Evolutionary conservation across 53 echinoderm and acorn worm species (phyloP).

Genomic region (Arbacia lixula): DNA sequence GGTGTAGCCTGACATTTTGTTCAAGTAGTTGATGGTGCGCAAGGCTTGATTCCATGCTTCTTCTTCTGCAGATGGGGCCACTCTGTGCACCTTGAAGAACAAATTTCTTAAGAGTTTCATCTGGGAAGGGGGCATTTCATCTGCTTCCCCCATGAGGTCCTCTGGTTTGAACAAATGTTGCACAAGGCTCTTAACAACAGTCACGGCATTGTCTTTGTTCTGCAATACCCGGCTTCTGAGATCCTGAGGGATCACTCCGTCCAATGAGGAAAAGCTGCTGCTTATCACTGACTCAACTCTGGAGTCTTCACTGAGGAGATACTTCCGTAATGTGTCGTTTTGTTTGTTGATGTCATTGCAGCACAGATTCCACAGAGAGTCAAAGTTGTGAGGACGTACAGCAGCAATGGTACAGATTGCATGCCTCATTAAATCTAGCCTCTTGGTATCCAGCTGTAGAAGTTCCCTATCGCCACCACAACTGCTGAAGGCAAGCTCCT

Average conservation of each 20-base stretch:
- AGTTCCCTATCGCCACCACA: slow-evolving; percentile 5
- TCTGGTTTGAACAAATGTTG: slow-evolving; percentile 35
- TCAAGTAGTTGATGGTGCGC: slow-evolving; percentile 32
- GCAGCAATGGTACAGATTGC: slow-evolving; percentile 24
- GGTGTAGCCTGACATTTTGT: slow-evolving; percentile 34
- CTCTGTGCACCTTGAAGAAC: slow-evolving; percentile 22
- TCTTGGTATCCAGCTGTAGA: slow-evolving; percentile 8
- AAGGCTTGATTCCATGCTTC: slow-evolving; percentile 34
- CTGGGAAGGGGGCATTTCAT: slow-evolving; percentile 37
- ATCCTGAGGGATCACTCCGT: slow-evolving; percentile 8
- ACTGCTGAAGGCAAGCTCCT: slow-evolving; percentile 28
- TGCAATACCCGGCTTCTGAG: neutral
- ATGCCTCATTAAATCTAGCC: slow-evolving; percentile 27
- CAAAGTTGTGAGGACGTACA: neutral
- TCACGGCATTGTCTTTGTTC: slow-evolving; percentile 20
- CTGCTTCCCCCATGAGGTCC: slow-evolving; percentile 41
- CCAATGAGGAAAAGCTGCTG: neutral
- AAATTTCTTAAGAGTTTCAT: slow-evolving; percentile 22
- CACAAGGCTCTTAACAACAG: slow-evolving; percentile 12
- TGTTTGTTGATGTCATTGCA: slow-evolving; percentile 10
- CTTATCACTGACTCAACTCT: slow-evolving; percentile 5
- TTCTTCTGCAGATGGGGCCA: neutral
- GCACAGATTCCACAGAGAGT: slow-evolving; percentile 11
- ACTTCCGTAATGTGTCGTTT: neutral
- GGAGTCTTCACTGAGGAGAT: slow-evolving; percentile 7